These are phyloP conservation scores for Sciurus niger DNA, from an alignment of 2,113 vertebrate species.

Conservation along the genomic window DNA sequence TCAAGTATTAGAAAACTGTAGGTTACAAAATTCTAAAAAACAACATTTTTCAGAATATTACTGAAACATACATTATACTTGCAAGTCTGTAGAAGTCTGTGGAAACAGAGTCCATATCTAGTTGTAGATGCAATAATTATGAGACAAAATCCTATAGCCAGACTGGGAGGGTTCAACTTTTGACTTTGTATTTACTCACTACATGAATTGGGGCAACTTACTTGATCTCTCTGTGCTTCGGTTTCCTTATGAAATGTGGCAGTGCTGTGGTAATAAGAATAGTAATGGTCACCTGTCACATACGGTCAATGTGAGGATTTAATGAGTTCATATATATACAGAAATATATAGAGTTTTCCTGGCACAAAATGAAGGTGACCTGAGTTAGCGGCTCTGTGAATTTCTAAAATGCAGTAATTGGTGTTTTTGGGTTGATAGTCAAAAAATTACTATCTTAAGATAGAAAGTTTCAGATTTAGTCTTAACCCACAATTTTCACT, in stretches of 20 bases:
- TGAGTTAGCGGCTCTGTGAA: background rate
- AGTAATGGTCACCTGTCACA: background rate
- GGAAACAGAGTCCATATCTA: background rate
- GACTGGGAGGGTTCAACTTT: background rate
- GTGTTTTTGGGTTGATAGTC: background rate
- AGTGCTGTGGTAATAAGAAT: too few relatives aligned
- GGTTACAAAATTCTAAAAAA: slow-evolving; percentile 10
- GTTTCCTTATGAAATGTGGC: background rate
- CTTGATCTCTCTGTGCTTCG: background rate
- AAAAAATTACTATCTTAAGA: slow-evolving; percentile 10
- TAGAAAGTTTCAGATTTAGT: slow-evolving; percentile 19
- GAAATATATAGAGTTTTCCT: background rate
- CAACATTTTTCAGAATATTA: slow-evolving; percentile 13
- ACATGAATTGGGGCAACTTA: background rate
- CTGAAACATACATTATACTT: slow-evolving; percentile 13
- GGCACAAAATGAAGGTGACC: background rate
- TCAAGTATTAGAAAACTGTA: background rate
- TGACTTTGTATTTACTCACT: background rate
- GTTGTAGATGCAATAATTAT: background rate
- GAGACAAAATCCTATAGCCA: background rate
- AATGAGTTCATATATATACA: background rate
- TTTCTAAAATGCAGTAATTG: background rate
- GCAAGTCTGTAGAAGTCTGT: background rate
- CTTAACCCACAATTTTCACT: background rate
- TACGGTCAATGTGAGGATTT: background rate